Evolutionary conservation across 2,797 vertebrate genomes (phyloP).

Genomic region (Rousettus madagascariensis): DNA sequence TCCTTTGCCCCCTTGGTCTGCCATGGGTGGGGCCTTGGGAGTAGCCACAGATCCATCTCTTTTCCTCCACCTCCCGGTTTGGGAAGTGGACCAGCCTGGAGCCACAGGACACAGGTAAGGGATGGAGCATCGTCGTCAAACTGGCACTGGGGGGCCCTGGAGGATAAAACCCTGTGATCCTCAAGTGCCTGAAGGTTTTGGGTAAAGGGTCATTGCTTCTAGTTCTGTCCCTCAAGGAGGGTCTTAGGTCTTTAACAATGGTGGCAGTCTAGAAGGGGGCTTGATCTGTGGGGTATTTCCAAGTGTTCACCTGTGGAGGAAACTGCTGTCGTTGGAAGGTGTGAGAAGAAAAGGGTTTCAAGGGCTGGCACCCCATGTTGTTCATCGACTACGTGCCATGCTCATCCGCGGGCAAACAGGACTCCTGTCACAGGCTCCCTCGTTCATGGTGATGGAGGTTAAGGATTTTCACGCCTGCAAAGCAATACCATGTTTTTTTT

Average conservation of each 20-base stretch:
- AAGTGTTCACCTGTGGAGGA: neutral
- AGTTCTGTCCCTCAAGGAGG: neutral
- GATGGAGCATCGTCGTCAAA: rapidly evolving
- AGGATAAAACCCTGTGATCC: neutral
- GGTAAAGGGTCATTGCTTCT: neutral
- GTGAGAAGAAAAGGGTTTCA: neutral
- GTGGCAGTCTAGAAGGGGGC: neutral
- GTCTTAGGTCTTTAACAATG: neutral
- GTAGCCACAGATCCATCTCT: neutral
- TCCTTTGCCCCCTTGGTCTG: too few relatives aligned
- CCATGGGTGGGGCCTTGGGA: neutral
- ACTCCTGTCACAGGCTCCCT: neutral
- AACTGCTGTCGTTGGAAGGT: neutral
- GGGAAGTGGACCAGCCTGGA: neutral
- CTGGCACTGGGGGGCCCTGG: neutral
- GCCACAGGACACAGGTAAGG: neutral
- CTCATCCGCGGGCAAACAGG: rapidly evolving
- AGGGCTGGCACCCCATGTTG: rapidly evolving
- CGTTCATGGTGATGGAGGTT: neutral
- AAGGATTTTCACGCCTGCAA: neutral
- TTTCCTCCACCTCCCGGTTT: neutral
- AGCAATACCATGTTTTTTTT: neutral
- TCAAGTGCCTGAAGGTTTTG: neutral
- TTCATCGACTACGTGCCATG: too few relatives aligned
- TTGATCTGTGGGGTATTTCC: neutral